phyloP scores from a whole-genome alignment of 1,140 invertebrate genomes.

The Lerema accius region DNA sequence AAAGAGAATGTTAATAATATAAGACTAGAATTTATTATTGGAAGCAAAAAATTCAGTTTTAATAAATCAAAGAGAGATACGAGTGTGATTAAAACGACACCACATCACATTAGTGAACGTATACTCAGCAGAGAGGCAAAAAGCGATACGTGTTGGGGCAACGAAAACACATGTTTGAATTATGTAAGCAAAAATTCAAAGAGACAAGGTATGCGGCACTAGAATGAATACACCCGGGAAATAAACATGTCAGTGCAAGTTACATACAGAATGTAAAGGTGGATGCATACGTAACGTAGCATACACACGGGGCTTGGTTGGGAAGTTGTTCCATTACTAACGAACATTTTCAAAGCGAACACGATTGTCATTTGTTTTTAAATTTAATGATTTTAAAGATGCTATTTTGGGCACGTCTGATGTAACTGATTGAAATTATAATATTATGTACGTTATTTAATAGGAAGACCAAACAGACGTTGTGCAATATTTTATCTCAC shows the following conservation, averaged over 20 bases:
- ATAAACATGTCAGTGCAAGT: constrained; percentile 57
- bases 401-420: too few species aligned
- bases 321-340: not conserved
- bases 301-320: constrained; percentile 6
- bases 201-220: constrained; percentile 47
- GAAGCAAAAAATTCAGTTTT: constrained; percentile 13
- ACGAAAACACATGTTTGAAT: constrained; percentile 37
- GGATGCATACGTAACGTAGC: constrained; percentile 38
- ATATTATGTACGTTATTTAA: too few species aligned
- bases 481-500: too few species aligned
- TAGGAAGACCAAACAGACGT: too few species aligned
- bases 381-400: too few species aligned
- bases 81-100: constrained; percentile 22
- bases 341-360: not conserved
- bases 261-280: constrained; percentile 45
- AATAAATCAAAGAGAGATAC: constrained; percentile 3
- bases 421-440: too few species aligned
- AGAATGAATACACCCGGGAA: constrained; percentile 57
- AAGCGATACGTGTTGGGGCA: constrained; percentile 2
- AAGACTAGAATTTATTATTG: not conserved
- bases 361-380: too few species aligned
- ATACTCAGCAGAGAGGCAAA: constrained; percentile 3
- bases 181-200: constrained; percentile 51
- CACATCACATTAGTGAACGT: constrained; percentile 19
- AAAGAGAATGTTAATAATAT: not conserved